Evolutionary conservation across 2,797 vertebrate species (phyloP).

Genomic region (Mycteria americana): DNA sequence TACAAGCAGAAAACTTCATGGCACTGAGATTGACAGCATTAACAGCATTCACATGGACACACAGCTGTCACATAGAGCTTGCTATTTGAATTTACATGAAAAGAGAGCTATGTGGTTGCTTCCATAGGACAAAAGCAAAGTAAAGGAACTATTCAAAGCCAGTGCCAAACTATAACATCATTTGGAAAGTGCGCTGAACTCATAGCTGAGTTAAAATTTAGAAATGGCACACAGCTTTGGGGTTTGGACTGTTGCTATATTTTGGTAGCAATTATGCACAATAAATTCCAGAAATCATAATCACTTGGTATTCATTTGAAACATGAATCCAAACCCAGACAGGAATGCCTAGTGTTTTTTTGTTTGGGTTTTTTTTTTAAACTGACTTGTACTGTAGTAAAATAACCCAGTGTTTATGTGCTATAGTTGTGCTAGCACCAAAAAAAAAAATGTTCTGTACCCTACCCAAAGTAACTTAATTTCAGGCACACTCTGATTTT

Average conservation of each 20-base stretch:
- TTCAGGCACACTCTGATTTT: neutral
- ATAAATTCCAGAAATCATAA: conserved; percentile 4
- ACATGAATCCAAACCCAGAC: neutral
- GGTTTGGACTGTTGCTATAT: neutral
- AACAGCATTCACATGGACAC: neutral
- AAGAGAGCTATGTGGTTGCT: neutral
- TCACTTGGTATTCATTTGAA: neutral
- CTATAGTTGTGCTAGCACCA: neutral
- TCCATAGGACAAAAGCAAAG: neutral
- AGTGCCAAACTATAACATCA: neutral
- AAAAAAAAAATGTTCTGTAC: neutral
- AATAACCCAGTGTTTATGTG: neutral
- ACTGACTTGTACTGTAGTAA: neutral
- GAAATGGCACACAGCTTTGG: neutral
- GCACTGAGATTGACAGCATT: neutral
- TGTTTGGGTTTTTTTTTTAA: neutral
- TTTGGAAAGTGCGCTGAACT: neutral
- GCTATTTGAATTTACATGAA: neutral
- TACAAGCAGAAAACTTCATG: neutral
- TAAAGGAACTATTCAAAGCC: neutral
- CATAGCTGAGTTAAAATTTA: neutral
- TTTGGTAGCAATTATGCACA: neutral
- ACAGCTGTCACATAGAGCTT: neutral
- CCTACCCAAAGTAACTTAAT: neutral
- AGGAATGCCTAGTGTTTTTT: neutral